Evolutionary conservation across 2,113 vertebrate genomes (phyloP), one percentile per base, ranked within the genome.

Genomic region (Pterophyllum scalare): DNA sequence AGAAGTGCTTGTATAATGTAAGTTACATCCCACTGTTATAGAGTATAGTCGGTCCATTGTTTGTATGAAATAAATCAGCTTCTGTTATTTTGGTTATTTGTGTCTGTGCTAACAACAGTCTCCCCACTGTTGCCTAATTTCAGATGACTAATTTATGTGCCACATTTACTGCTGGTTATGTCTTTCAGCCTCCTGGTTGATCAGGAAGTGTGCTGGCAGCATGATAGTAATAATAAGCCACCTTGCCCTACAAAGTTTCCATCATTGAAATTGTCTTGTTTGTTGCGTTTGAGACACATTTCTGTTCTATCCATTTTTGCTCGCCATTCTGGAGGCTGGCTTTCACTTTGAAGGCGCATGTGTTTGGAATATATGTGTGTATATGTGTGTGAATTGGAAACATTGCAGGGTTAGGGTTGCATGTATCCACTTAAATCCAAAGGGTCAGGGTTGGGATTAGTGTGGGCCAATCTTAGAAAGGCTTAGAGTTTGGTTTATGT

Each of bases 111-210:
- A 17, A 88, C 62, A 80, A 88, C 89, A 90, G 82, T 83, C 49
- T 75, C 49, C 19, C 65, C 26, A 89, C 72, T 93, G 92, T 94
- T 91, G 7, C 65, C 11, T 11, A 40, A 33, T 11, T 7, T 28
- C 65, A 80, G 91, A 87, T 87, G 85, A 89, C 2, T 75, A 46
- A 81, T 84, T 33, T 85, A 72, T 79, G 77, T 49, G 57, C 65
- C 58, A 87, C 65, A 77, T 87, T 85, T 86, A 81, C 59, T 35
- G 35, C 40, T 62, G 77, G 89, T 92, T 91, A 90, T 56, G 26
- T 35, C 77, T 19, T 64, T 43, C 20, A 62, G 46, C 35, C 9
- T 22, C 26, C 60, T 3, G 12, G 57, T 13, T 60, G 83, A 79
- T 80, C 28, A 79, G 43, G 38, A 15, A 58, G 67, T n/a, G 31